Percentiles rank a stretch among this genome's conserved stretches.
Evolutionary conservation across 1,140 invertebrate genomes (phyloP).

Genomic region (Trichonephila inaurata): DNA sequence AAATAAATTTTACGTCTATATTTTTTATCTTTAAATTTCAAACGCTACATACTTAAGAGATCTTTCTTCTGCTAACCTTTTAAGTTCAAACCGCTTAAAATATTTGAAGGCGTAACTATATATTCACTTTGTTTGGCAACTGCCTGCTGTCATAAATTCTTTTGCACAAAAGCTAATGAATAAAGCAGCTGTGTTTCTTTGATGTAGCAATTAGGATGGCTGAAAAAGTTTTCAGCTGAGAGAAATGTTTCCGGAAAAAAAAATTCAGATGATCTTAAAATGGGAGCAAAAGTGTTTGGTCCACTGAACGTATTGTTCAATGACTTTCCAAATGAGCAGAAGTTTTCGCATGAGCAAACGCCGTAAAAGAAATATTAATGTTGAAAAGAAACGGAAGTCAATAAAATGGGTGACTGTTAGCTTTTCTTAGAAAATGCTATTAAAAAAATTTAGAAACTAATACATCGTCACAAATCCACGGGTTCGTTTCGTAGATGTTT

Average conservation of each 20-base stretch:
- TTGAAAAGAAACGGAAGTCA: neutral
- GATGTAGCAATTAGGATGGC: neutral
- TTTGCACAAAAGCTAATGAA: neutral
- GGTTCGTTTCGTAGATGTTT: no score
- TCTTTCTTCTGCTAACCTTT: neutral
- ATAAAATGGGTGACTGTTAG: neutral
- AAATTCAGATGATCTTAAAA: neutral
- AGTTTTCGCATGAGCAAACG: neutral
- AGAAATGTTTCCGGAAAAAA: neutral
- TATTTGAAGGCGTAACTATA: neutral
- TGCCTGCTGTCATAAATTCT: neutral
- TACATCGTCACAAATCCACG: no score
- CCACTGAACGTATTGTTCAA: neutral
- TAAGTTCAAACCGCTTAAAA: neutral
- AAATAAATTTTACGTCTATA: no score
- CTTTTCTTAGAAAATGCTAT: neutral
- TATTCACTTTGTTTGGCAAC: neutral
- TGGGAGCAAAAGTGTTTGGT: neutral
- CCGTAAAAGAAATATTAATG: neutral
- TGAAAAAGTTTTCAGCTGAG: neutral
- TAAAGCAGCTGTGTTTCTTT: neutral
- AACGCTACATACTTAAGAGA: neutral
- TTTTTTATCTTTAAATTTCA: neutral
- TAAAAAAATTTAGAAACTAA: neutral
- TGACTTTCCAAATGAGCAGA: neutral